phyloP scores from a whole-genome alignment of 1,140 invertebrate species.

The Drosophila navojoa region DNA sequence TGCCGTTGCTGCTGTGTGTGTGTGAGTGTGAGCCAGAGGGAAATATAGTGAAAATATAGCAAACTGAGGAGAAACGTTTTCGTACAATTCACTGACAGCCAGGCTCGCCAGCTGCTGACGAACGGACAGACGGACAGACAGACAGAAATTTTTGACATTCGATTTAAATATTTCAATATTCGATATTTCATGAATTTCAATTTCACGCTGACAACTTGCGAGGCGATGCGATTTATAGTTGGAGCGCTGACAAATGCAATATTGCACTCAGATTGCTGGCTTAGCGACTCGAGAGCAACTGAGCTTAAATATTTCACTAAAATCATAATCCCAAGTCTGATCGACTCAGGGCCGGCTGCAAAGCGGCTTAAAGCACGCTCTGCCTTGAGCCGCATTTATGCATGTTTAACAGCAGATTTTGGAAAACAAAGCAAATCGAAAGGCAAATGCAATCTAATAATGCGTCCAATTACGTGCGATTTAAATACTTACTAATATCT shows the following conservation, averaged over 20 bases:
- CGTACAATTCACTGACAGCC: conserved; percentile 8
- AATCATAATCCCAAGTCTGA: background rate
- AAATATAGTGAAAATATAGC: conserved; percentile 2
- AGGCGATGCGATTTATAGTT: conserved; percentile 9
- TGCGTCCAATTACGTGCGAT: background rate
- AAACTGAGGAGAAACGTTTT: background rate
- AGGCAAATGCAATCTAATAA: background rate
- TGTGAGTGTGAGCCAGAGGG: no score
- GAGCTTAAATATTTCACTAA: background rate
- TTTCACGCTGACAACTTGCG: conserved; percentile 22
- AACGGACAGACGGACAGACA: background rate
- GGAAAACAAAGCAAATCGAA: background rate
- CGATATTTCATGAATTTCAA: conserved; percentile 25
- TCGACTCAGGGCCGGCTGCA: background rate
- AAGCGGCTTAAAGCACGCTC: no score
- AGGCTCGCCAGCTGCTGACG: conserved; percentile 14
- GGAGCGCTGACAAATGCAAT: conserved; percentile 1
- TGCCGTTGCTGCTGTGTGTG: no score
- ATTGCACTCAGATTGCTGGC: background rate
- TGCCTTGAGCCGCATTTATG: background rate
- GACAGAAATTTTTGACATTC: conserved; percentile 23
- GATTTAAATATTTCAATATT: conserved; percentile 26
- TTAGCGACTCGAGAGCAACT: background rate
- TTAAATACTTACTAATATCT: background rate
- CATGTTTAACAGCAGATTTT: background rate